Evolutionary conservation across 2,888 invertebrate genomes (phyloP).

Genomic region (Baronia brevicornis): DNA sequence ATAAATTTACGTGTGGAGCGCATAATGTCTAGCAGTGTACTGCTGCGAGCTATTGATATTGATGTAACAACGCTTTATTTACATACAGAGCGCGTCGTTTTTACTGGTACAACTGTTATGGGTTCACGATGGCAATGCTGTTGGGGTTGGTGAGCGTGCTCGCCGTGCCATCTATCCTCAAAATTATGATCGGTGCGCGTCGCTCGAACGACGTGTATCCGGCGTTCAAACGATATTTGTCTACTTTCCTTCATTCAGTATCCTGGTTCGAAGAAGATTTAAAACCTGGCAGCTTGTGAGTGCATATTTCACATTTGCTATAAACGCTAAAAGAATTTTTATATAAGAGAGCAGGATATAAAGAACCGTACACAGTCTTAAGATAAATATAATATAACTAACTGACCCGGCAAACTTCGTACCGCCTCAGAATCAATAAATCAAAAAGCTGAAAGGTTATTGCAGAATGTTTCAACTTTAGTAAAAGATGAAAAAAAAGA

Average conservation of each 20-base stretch:
- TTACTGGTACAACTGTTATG: slow-evolving; percentile 81
- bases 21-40: no score
- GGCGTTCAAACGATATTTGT: slow-evolving; percentile 85
- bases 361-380: no score
- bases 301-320: slow-evolving; percentile 15
- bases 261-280: slow-evolving; percentile 86
- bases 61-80: background rate
- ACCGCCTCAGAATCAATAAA: no score
- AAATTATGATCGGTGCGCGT: slow-evolving; percentile 81
- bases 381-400: no score
- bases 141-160: slow-evolving; percentile 85
- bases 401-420: no score
- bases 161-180: slow-evolving; percentile 82
- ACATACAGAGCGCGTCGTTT: slow-evolving; percentile 81
- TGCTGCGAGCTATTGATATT: no score
- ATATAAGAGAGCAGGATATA: background rate
- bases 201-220: slow-evolving; percentile 79
- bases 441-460: no score
- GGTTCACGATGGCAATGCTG: slow-evolving; percentile 83
- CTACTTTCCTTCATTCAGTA: slow-evolving; percentile 84
- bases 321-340: background rate
- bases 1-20: no score
- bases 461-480: no score
- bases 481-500: no score
- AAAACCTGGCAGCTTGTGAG: slow-evolving; percentile 76